These are phyloP conservation scores for Ochropleura leucogaster DNA, from an alignment of 2,888 invertebrate genomes.

Conservation along the genomic window DNA sequence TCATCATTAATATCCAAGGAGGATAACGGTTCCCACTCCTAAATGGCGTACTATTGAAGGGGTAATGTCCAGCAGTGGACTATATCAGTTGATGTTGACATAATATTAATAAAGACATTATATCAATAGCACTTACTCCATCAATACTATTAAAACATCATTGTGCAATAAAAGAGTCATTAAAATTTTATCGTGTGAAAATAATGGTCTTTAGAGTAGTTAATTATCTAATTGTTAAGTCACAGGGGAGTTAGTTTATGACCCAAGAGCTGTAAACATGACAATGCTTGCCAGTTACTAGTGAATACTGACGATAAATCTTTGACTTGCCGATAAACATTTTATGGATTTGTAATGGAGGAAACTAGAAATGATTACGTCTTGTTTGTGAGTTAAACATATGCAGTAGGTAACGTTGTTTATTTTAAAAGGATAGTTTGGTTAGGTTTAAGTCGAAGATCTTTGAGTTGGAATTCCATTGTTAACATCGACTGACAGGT, in stretches of 20 bases:
- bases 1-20: too few species aligned
- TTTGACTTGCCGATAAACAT: slow-evolving; percentile 37
- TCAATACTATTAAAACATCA: not conserved
- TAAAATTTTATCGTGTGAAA: slow-evolving; percentile 26
- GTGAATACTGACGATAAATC: slow-evolving; percentile 33
- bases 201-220: slow-evolving; percentile 24
- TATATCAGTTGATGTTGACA: not conserved
- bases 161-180: slow-evolving; percentile 4
- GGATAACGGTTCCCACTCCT: too few species aligned
- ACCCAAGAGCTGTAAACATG: slow-evolving; percentile 32
- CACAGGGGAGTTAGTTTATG: slow-evolving; percentile 30
- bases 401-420: not conserved
- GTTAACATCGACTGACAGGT: not conserved
- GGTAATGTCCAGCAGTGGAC: not conserved
- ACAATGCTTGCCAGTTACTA: slow-evolving; percentile 46
- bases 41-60: not conserved
- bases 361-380: slow-evolving; percentile 25
- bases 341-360: slow-evolving; percentile 32
- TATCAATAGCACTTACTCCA: not conserved
- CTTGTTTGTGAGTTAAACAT: slow-evolving; percentile 11
- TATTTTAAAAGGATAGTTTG: not conserved
- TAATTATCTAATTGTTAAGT: slow-evolving; percentile 50
- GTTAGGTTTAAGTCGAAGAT: not conserved
- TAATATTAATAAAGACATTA: not conserved
- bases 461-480: not conserved